phyloP scores from a whole-genome alignment of 2,888 invertebrate species.

The Dicyrtoma fusca region DNA sequence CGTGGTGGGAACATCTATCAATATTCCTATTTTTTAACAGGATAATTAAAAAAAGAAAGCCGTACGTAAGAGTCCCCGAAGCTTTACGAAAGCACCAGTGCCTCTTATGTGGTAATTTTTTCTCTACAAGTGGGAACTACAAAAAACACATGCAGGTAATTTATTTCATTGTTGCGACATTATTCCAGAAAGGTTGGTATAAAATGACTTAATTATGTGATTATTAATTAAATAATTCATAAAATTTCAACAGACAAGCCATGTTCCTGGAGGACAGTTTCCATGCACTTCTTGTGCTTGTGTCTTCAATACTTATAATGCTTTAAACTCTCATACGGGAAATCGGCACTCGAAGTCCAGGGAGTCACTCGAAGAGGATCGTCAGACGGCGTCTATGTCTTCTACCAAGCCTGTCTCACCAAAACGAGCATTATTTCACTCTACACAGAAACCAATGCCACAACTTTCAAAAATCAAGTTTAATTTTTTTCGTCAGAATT shows the following conservation, averaged over 20 bases:
- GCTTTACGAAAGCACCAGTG: slow-evolving; percentile 11
- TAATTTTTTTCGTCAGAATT: slow-evolving; percentile 9
- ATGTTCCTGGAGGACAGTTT: slow-evolving; percentile 18
- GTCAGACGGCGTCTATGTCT: too few species aligned
- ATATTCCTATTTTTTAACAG: too few species aligned
- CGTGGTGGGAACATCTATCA: too few species aligned
- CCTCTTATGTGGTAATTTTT: slow-evolving; percentile 7
- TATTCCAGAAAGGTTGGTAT: too few species aligned
- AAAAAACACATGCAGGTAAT: slow-evolving; percentile 30
- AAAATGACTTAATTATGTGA: too few species aligned
- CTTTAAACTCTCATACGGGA: slow-evolving; percentile 23
- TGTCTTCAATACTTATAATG: slow-evolving; percentile 28
- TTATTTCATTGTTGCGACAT: too few species aligned
- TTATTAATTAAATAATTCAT: neutral
- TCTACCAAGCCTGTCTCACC: neutral
- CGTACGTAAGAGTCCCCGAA: slow-evolving; percentile 10
- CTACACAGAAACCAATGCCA: neutral
- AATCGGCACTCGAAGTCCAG: neutral
- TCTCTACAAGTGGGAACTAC: slow-evolving; percentile 19
- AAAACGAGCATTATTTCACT: neutral
- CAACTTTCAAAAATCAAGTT: slow-evolving; percentile 13
- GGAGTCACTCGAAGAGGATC: neutral
- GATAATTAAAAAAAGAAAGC: neutral
- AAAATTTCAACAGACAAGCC: slow-evolving; percentile 8
- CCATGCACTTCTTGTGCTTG: slow-evolving; percentile 23